Evolutionary conservation across 2,797 vertebrate genomes (phyloP), one percentile per base, ranked within the genome.

Genomic region (Pangasius sanitwongsei): DNA sequence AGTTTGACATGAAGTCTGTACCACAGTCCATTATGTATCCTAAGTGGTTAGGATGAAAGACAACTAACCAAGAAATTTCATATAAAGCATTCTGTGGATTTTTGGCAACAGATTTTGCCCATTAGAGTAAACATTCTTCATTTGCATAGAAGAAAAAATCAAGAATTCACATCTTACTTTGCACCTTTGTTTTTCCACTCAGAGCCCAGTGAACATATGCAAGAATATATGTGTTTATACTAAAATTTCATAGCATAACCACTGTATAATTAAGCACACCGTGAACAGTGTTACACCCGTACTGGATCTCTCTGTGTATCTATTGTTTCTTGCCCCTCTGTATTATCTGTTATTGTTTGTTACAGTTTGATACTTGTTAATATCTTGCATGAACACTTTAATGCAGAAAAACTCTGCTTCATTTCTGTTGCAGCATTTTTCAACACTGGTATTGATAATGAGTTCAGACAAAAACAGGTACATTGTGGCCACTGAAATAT

Each of bases 11-110:
- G 25, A 18, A 9, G 67, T 48, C 20, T 37, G 4, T 7, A 6
- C 72, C 41, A 81, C 31, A 16, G n/a, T 86, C 53, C 61, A 89
- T 77, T 67, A 77, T 8, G 61, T 87, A 89, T 92, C 87, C 65
- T 87, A 72, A 80, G 78, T 77, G 87, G 63, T 89, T 61, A 55
- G n/a, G 65, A 87, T 77, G 78, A 84, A 70, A 55, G 63, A 41
- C 55, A 48, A 67, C 41, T 72, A 86, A 82, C 57, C 18, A 83
- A 74, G 20, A 37, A 57, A 83, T 18, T 18, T 63, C 25, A 81
- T 25, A 57, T 63, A 48, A 80, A 57, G 41, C 59, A 48, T 85
- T 15, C 74, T 81, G 13, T 15, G 20, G 1, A 18, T 74, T 53
- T 53, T 70, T 81, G 61, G 37, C 83, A 90, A 8, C 16, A 82